Base-by-base conservation (phyloP, 2,888 invertebrate genomes). In the Yponomeuta sedellus region DNA sequence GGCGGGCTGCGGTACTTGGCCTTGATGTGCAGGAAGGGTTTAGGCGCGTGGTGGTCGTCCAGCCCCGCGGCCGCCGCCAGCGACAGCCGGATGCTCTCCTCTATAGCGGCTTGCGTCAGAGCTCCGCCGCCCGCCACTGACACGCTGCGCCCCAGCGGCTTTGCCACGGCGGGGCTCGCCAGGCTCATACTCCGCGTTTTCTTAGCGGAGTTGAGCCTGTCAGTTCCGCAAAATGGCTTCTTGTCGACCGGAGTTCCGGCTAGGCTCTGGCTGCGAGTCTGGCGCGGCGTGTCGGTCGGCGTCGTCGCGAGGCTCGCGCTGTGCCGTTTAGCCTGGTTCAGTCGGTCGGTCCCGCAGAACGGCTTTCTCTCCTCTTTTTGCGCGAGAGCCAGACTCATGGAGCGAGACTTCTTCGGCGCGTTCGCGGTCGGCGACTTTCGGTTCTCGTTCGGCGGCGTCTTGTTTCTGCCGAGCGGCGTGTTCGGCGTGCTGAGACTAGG, bases 1-100 rank as follows among this genome's bases (percentile, higher is more conserved):
- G 94, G 93, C 67, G 94, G 93, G 84, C 94, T 94, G 75, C 94
- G 92, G 81, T 94, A 95, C 83, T 95, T 95, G 81, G 94, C 94
- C 77, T 94, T 93, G 78, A 94, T 94, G 88, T 94, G 94, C 73
- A 94, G 88, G 83, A 94, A 95, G 71, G 92, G 90, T 73, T 92
- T 90, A 75, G 92, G 91, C 69, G 86, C 72, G 61, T 78, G 77
- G 67, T 74, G 79, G 69, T 83, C 78, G 71, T 86, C 87, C n/a
- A 89, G 83, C 70, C 71, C 78, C 59, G 89, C 91, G 28, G 86
- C 88, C 11, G 89, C 91, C 34, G 86, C 88, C 10, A 91, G 77
- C 8, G 90, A 88, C 68, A 84, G 82, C 1, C 88, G 70, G 72
- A 91, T 88, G 73, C 88, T 89, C 74, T 89, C 90, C 72, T 92